Evolutionary conservation across 2,797 vertebrate species (phyloP), one percentile per base, ranked within the genome.

Genomic region (Moxostoma hubbsi): DNA sequence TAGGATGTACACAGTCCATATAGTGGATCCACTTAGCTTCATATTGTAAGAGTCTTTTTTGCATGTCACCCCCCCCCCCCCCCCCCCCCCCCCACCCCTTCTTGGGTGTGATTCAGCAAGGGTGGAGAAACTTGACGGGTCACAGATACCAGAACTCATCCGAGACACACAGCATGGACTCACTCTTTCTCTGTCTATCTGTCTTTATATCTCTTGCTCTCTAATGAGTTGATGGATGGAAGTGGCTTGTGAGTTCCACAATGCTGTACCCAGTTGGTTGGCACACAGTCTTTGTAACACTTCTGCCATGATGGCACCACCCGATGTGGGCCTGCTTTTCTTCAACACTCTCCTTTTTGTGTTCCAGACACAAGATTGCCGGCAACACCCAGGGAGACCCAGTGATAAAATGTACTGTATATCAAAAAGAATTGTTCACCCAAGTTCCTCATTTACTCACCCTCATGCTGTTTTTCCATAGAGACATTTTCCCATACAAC

Each of bases 291-390:
- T 0, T 62, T 46, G 8, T 59, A 67, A 16, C 53, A 15, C 4
- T 64, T 47, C 16, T 76, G 64, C 54, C 74, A 76, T 67, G 18
- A 67, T 76, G 64, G 65, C 63, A 67, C 63, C 45, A 36, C 12
- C 54, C 63, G 2, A 36, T n/a, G 57, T 9, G 46, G 58, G 18
- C 62, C 57, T 68, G 55, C 65, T 15, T 67, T 59, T 76, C 53
- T 15, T 67, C 54, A 76, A 50, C 64, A 58, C 53, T 49, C 63
- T 58, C 12, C 2, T 13, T 36, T 50, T 59, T 76, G 45, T 43
- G 36, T 58, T 46, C 16, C 45, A 76, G 45, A 43, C 15, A 67
- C 16, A 67, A 58, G 16, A 43, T 18, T 67, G 9, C 54, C 15
- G 16, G 46, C 16, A 57, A 67, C 53, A 76, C 45, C 64, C 64